A percentile compares a stretch with the other conserved stretches of the same genome.
phyloP scores from a whole-genome alignment of 2,113 vertebrate species.

The Ascaphus truei region DNA sequence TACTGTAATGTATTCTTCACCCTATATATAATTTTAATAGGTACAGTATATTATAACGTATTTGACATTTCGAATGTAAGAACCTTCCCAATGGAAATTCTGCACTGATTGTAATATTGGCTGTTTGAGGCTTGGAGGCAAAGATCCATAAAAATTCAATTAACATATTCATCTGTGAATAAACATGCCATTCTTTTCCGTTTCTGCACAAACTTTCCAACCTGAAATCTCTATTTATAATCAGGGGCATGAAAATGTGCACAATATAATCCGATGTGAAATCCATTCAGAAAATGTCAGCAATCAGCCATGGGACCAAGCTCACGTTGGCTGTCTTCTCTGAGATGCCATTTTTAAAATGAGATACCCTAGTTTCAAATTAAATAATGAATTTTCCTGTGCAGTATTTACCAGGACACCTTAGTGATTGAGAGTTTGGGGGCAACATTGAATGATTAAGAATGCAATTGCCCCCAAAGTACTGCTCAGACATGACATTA shows the following conservation, averaged over 20 bases:
- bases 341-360: no score
- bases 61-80: neutral
- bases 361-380: no score
- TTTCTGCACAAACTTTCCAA: slow-evolving; percentile 21
- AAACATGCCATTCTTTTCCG: slow-evolving; percentile 24
- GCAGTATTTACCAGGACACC: no score
- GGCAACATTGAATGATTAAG: no score
- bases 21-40: no score
- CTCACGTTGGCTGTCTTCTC: no score
- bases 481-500: no score
- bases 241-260: neutral
- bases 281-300: neutral
- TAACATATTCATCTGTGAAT: slow-evolving; percentile 12
- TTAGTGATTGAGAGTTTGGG: no score
- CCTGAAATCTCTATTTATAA: neutral
- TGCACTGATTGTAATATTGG: neutral
- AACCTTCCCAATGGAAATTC: neutral
- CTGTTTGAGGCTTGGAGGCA: neutral
- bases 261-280: neutral
- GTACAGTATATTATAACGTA: neutral
- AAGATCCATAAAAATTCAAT: neutral
- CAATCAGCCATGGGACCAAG: no score
- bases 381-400: no score
- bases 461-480: no score
- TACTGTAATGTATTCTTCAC: no score